Base-by-base conservation (phyloP, 2,113 vertebrate genomes). In the Willisornis vidua region DNA sequence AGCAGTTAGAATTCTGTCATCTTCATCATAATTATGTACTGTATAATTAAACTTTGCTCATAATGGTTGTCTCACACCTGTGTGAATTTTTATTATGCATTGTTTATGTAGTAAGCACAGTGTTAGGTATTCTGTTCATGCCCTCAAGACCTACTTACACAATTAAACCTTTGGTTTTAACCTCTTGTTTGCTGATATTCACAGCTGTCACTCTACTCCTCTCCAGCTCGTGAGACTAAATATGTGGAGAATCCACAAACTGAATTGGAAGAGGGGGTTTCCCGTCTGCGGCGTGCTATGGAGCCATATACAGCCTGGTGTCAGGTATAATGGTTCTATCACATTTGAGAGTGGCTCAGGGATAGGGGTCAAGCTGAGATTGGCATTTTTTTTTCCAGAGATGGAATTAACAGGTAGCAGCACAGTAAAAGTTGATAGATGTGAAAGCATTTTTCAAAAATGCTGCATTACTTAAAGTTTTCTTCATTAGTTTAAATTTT, bases 201-300 rank as follows among this genome's bases (percentile, higher is more conserved):
- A 70, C 97, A 99, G 99, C 97, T 99, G 93, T 99, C 99, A 59
- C 97, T 99, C 39, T 99, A 99, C 97, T 98, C 97, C 55, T 96
- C 91, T 71, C 99, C 99, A 43, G 87, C 95, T 94, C 78, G 78
- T 26, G 97, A 97, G 73, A 94, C 94, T 74, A 98, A 87, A n/a
- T 97, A 95, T 71, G 97, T 95, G 96, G 98, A 99, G 91, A 96
- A 97, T 3, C 95, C 98, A 87, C 97, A 95, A 48, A 98, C 97
- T 1, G 97, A 94, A 5, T 26, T 99, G 97, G 99, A 99, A 96
- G 97, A 99, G 94, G 97, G 95, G 19, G 96, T 99, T 39, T 97
- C 98, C 1, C 96, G 63, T 12, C 87, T 99, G 57, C 98, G 99
- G 93, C 98, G 97, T 16, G 93, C 97, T 77, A 96, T 97, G 4